phyloP scores from a whole-genome alignment of 92 coral and sea anemone genomes.

The Heteractis magnifica region DNA sequence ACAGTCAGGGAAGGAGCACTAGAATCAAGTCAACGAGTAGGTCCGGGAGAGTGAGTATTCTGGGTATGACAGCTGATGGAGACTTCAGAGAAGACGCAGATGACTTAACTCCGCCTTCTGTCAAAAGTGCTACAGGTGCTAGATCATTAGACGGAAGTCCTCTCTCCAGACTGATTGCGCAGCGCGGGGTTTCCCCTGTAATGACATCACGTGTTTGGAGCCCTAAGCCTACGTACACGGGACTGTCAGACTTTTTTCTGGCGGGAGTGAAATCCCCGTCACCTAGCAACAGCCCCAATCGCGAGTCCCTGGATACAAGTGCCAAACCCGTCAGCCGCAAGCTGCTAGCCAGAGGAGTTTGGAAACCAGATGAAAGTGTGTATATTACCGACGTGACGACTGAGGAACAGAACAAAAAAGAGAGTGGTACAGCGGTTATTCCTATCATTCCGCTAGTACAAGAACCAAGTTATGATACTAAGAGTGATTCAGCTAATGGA shows the following conservation, averaged over 20 bases:
- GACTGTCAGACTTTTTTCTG: conserved; percentile 79
- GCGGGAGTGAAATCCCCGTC: conserved; percentile 67
- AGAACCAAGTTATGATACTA: conserved; percentile 42
- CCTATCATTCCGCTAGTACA: conserved; percentile 57
- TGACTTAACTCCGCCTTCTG: neutral
- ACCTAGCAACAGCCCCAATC: conserved; percentile 15
- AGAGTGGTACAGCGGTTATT: conserved; percentile 2
- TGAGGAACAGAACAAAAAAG: conserved; percentile 14
- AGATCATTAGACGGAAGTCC: conserved; percentile 16
- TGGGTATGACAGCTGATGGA: conserved; percentile 69
- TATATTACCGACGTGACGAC: conserved; percentile 30
- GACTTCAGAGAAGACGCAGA: conserved; percentile 63
- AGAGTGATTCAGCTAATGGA: conserved; percentile 11
- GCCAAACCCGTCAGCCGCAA: conserved; percentile 43
- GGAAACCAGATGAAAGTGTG: conserved; percentile 86
- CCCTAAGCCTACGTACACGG: conserved; percentile 70
- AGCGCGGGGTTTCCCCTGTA: conserved; percentile 23
- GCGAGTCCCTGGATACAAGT: conserved; percentile 7
- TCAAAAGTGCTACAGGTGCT: neutral
- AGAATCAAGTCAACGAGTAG: conserved; percentile 29
- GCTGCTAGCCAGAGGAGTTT: conserved; percentile 58
- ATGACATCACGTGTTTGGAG: conserved; percentile 72
- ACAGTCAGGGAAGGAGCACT: neutral
- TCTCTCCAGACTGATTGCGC: neutral
- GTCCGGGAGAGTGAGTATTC: conserved; percentile 74